Percentiles rank a stretch among this genome's conserved stretches.
phyloP scores from a whole-genome alignment of 2,888 invertebrate genomes.

The Ichneumoninae sp. region DNA sequence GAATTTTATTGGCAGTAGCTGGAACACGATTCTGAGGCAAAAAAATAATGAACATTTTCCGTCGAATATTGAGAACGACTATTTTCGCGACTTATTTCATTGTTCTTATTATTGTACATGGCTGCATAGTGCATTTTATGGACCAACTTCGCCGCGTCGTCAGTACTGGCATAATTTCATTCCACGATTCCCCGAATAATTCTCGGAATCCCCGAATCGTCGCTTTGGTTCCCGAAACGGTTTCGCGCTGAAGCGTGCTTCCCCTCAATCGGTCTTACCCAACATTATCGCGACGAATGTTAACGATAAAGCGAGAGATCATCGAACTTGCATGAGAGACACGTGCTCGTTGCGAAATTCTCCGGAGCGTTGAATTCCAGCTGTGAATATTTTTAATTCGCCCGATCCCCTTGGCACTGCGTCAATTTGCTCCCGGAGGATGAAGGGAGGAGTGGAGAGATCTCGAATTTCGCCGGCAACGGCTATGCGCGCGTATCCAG shows the following conservation, averaged over 20 bases:
- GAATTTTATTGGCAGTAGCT: not conserved
- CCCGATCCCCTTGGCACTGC: slow-evolving; percentile 48
- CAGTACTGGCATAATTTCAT: not conserved
- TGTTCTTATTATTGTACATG: not conserved
- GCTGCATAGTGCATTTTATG: not conserved
- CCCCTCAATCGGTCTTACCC: not conserved
- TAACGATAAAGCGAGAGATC: not conserved
- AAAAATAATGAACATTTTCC: no score
- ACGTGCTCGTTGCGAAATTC: not conserved
- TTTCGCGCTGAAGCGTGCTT: not conserved
- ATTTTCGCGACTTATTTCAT: not conserved
- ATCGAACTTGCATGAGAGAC: slow-evolving; percentile 5
- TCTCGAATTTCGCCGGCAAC: slow-evolving; percentile 7
- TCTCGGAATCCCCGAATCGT: not conserved
- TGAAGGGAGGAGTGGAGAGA: not conserved
- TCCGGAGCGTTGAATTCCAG: slow-evolving; percentile 43
- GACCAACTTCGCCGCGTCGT: not conserved
- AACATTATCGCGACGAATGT: slow-evolving; percentile 18
- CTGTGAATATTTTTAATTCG: slow-evolving; percentile 46
- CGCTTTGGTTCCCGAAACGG: not conserved
- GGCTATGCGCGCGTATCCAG: slow-evolving; percentile 1
- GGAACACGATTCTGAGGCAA: no score
- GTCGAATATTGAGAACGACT: not conserved
- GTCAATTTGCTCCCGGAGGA: slow-evolving; percentile 43
- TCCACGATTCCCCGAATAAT: not conserved